A percentile compares a stretch with the other conserved stretches of the same genome.
Conservation (phyloP, 2,888 invertebrate species). For the Hypsopygia costalis region DNA sequence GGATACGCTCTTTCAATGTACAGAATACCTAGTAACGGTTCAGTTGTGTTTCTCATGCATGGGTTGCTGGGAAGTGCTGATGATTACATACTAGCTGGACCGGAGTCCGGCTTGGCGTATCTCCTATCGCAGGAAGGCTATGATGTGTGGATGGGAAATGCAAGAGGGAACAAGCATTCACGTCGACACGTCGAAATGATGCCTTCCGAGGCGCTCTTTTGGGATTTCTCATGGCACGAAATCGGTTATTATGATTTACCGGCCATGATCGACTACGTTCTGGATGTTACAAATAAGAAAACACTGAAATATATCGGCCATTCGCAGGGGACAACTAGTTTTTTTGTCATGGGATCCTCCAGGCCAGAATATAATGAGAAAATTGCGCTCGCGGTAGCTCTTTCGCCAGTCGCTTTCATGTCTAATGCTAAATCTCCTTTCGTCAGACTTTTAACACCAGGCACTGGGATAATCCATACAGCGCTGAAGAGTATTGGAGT, state of each 20-base stretch:
- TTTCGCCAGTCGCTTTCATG: conserved; percentile 81
- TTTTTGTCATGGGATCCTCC: conserved; percentile 78
- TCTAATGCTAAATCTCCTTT: conserved; percentile 52
- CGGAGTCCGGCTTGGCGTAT: conserved; percentile 51
- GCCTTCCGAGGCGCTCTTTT: conserved; percentile 69
- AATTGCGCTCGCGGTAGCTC: conserved; percentile 72
- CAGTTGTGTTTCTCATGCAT: conserved; percentile 56
- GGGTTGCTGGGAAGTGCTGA: conserved; percentile 55
- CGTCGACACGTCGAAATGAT: conserved; percentile 67
- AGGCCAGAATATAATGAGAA: conserved; percentile 78
- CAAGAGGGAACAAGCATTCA: conserved; percentile 86
- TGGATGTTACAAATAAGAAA: conserved; percentile 68
- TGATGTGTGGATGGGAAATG: conserved; percentile 90
- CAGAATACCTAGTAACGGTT: conserved; percentile 46
- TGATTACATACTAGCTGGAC: conserved; percentile 52
- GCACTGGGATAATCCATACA: conserved; percentile 33
- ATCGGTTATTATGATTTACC: conserved; percentile 89
- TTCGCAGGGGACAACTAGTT: conserved; percentile 83
- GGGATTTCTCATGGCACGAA: conserved; percentile 90
- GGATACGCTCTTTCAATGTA: conserved; percentile 46
- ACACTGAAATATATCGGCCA: conserved; percentile 85
- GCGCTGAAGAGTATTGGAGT: conserved; percentile 61
- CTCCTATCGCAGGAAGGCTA: conserved; percentile 81
- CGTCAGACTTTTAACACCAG: conserved; percentile 42
- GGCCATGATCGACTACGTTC: conserved; percentile 86